phyloP scores from a whole-genome alignment of 2,797 vertebrate species.

The Thamnophis elegans region DNA sequence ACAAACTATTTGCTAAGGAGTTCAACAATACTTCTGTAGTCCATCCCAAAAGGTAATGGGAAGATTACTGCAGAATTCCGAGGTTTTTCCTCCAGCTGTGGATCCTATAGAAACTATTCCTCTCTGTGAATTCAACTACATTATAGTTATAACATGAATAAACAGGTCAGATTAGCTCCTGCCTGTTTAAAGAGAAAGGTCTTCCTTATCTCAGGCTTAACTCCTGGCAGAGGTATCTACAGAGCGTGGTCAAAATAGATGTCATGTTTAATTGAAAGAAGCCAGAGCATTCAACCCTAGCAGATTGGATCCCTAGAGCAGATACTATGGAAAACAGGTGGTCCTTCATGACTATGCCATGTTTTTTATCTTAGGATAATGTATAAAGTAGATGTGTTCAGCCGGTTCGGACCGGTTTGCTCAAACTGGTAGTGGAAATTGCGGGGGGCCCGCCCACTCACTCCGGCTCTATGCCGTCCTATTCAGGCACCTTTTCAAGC shows the following conservation, averaged over 20 bases:
- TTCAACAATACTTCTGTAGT: neutral
- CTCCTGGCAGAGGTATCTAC: neutral
- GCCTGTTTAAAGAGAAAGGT: neutral
- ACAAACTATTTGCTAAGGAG: neutral
- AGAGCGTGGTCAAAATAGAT: neutral
- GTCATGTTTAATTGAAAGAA: neutral
- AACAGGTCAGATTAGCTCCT: neutral
- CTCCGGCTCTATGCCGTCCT: too few relatives aligned
- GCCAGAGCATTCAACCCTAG: neutral
- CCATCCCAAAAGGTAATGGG: neutral
- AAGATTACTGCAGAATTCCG: neutral
- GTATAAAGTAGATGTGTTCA: too few relatives aligned
- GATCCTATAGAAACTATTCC: neutral
- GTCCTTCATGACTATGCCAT: neutral
- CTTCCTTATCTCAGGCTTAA: neutral
- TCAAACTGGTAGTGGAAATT: too few relatives aligned
- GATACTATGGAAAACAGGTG: neutral
- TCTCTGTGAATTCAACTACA: neutral
- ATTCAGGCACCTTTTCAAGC: too few relatives aligned
- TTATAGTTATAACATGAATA: neutral
- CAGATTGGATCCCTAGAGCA: neutral
- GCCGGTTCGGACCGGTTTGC: too few relatives aligned
- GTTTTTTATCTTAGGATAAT: neutral
- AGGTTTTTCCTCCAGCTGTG: neutral
- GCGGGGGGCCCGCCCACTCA: too few relatives aligned